Evolutionary conservation across 1,140 invertebrate species (phyloP), one percentile per base, ranked within the genome.

Genomic region (Neodiprion fabricii): DNA sequence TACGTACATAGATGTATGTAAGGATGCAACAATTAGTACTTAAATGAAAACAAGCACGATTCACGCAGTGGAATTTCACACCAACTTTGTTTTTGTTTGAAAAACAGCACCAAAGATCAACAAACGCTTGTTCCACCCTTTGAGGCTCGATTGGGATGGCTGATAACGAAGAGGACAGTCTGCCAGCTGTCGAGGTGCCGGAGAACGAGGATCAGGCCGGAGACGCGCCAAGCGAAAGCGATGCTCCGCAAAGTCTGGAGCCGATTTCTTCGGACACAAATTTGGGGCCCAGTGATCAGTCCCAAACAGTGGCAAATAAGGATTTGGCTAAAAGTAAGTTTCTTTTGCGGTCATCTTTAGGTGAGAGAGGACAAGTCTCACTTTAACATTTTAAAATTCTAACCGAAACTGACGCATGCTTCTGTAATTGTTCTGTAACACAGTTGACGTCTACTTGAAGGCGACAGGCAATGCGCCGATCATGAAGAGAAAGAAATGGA

Each of bases 401-500:
- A 70, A 5, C 69, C 9, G 47, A 65, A 70, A 61, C 65, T 67
- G 47, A 72, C 12, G 12, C 12, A 0, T 68, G 67, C 7, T 47
- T 47, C 21, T 23, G 7, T 69, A 17, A 72, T 77, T 53, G 49
- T 66, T 71, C 23, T 73, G 78, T 78, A 80, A 90, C 91, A 67
- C 84, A 98, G 96, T 99, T 89, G 96, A 97, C 84, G 94, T 99
- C 77, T 85, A 98, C 17, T 86, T 99, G 10, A 98, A 98, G 89
- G 95, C 97, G 10, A 97, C 97, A 23, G 97, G 96, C 0, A 97
- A 98, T 92, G 97, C 97, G 12, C 98, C 98, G 0, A 99, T 99
- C 74, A 96, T 99, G 92, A 98, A 97, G 81, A 96, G 97, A 80
- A 97, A 96, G 80, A 97, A 96, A 88, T 99, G 97, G 96, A 91